Base-by-base conservation (phyloP, 1,140 invertebrate genomes). In the Drosophila orosa region DNA sequence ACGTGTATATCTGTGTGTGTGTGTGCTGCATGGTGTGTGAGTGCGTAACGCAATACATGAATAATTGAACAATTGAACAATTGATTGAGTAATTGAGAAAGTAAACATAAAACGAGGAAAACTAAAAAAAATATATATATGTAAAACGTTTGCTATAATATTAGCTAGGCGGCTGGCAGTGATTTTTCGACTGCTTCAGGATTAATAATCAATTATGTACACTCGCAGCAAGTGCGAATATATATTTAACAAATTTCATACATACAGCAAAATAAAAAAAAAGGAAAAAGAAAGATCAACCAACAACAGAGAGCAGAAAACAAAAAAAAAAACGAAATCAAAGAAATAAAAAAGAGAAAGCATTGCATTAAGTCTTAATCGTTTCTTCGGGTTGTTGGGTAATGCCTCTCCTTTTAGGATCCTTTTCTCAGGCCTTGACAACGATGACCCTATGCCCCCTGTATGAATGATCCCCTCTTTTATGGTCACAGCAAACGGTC, bases 241-340 rank as follows among this genome's bases (percentile, higher is more conserved):
- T 71, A 72, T 59, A 73, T 72, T 48, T 57, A 73, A 73, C 45
- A 60, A 73, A 59, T 72, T 72, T 54, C 69, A 61, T 73, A 54
- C 35, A 62, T 17, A 57, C 10, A 61, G 33, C 6, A 17, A 40
- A 24, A 57, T n/a, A 37, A 62, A 15, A 24, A 15, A 27, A 45
- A 45, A 27, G n/a, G 17, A 29, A 35, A 37, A 31, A n/a, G n/a
- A 31, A 39, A 60, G 35, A 61, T 27, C 17, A 62, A 47, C 31
- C 47, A 66, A 58, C 52, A 68, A 50, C 29, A 69, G 33, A 69
- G 33, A 62, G 35, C 60, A 31, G 55, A 66, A 50, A 61, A 67
- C 68, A 52, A 71, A 52, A 71, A 59, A 68, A 44, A 35, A 63
- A 58, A 42, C 39, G 17, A 65, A 65, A 65, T 71, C 63, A 68